Base-by-base conservation (phyloP, 2,113 vertebrate species). In the Corythaixoides concolor region DNA sequence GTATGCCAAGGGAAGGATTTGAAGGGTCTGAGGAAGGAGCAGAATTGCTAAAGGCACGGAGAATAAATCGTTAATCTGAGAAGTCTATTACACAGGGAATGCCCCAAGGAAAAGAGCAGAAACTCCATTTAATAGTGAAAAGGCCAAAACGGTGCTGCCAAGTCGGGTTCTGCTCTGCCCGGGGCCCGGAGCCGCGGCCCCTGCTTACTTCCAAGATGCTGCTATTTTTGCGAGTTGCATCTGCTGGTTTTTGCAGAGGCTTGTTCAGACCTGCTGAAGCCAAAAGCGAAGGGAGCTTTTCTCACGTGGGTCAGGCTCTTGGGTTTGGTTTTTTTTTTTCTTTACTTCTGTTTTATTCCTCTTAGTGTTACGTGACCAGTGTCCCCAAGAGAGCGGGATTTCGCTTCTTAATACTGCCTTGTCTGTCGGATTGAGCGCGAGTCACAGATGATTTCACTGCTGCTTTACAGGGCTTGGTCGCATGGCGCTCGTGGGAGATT, bases 401-500 rank as follows among this genome's bases (percentile, higher is more conserved):
- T 69, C 23, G 11, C 45, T 91, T 58, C 35, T 53, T 23, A 10
- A 11, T 5, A 41, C 78, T 37, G 35, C 62, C 70, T 45, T 1
- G 2, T 39, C 47, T 81, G 50, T 52, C 2, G 0, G 21, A 26
- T 56, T 0, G 1, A 43, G 35, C 2, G 22, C 0, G 24, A 67
- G 26, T 70, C 88, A 74, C 77, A n/a, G 5, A 41, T 76, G 24
- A 67, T 39, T 72, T 85, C 35, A 18, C 12, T 60, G 77, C 60
- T 81, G 32, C 77, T 69, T 62, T 28, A n/a, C 32, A 50, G 75
- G 63, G 63, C 45, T 90, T 62, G 58, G 75, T 69, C 32, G 21
- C 3, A 1, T 1, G 0, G 63, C 0, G 0, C 56, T 56, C n/a
- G 7, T 0, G 0, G 59, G 32, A 50, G 58, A 24, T 72, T 85